Conservation (phyloP, 2,113 vertebrate species). For the Bettongia penicillata region DNA sequence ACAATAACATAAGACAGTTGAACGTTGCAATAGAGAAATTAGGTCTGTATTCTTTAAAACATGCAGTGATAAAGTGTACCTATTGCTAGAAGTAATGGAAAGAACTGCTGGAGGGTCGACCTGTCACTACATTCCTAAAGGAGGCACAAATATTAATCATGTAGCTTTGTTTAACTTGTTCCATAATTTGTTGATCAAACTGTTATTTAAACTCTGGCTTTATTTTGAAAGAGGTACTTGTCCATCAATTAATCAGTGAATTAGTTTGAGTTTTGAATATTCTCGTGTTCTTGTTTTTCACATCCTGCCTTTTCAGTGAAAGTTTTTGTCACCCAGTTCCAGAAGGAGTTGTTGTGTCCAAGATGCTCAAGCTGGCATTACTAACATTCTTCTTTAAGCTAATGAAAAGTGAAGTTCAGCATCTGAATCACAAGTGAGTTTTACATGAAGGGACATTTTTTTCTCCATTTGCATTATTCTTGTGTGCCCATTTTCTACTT, state of each 20-base stretch:
- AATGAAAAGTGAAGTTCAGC: conserved; percentile 90
- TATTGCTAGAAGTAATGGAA: not conserved
- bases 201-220: conserved; percentile 13
- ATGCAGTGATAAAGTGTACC: not conserved
- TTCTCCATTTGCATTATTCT: not conserved
- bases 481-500: conserved; percentile 34
- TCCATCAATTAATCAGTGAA: not conserved
- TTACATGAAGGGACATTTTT: not conserved
- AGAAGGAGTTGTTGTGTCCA: conserved; percentile 80
- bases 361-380: conserved; percentile 85
- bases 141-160: conserved; percentile 22
- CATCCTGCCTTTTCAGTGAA: conserved; percentile 84
- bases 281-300: conserved; percentile 75
- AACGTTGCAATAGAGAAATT: conserved; percentile 22
- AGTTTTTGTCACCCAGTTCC: conserved; percentile 89
- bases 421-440: conserved; percentile 86
- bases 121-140: conserved; percentile 47
- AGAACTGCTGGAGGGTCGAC: not conserved
- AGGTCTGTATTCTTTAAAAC: conserved; percentile 29
- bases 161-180: conserved; percentile 18
- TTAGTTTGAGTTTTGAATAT: conserved; percentile 54
- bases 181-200: conserved; percentile 34
- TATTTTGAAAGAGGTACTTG: conserved; percentile 16
- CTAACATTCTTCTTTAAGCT: conserved; percentile 90
- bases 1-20: not conserved